Base-by-base conservation (phyloP, 1,140 invertebrate species). In the Drosophila sulfurigaster region DNA sequence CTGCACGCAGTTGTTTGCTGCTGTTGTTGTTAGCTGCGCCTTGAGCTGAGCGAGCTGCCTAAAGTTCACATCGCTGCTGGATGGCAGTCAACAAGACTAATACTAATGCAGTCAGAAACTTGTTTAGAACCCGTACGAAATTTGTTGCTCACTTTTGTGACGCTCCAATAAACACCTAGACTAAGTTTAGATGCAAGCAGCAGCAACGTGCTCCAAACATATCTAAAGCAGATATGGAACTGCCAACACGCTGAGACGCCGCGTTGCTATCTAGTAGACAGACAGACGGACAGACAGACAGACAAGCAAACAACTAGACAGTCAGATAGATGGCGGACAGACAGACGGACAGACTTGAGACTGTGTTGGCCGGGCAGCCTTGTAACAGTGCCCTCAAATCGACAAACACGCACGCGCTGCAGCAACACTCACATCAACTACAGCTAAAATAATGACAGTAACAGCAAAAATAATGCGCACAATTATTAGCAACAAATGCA, bases 341-440 rank as follows among this genome's bases (percentile, higher is more conserved):
- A 25, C 20, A 25, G 20, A 49, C 43, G 30, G 56, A 51, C 54
- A 64, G 46, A 56, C 46, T 10, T 7, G 63, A 43, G 45, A 56
- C 49, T 25, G 25, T 56, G 15, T 57, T 20, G 78, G 71, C 75
- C 79, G 65, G 79, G 54, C 65, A 88, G 83, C 83, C 83, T 88
- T 88, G 83, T 88, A 88, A 88, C 85, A 88, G 80, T 89, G 83
- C 83, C 83, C 83, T 83, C 83, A 88, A 87, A 88, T 78, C 66
- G 62, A 70, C 70, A 71, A 86, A 56, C 80, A 88, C 85, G 85
- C 85, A 87, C 83, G 66, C 73, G 72, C 65, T 77, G 60, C 60
- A 66, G 25, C 58, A 67, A 63, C 43, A 62, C 56, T 16, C 35
- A 58, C 45, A 66, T 30, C 54, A 28, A 10, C 43, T 65, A 66